phyloP scores from a whole-genome alignment of 2,888 invertebrate genomes.

The Trichacis sp. region DNA sequence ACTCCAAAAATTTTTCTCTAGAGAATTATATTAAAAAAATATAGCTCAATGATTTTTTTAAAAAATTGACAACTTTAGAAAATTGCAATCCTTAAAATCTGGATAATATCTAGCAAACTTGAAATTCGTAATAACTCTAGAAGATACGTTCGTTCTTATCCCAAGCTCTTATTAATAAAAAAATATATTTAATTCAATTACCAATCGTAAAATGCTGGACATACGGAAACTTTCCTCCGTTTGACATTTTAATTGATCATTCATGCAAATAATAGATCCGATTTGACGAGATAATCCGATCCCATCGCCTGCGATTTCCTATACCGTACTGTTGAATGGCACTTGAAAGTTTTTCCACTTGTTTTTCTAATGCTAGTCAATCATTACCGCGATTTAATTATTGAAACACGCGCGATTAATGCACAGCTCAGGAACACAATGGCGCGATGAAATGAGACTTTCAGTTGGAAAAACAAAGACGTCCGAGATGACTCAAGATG shows the following conservation, averaged over 20 bases:
- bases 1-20: too few relatives aligned
- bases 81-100: too few relatives aligned
- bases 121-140: too few relatives aligned
- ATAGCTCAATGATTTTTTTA: too few relatives aligned
- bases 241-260: constrained; percentile 14
- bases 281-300: constrained; percentile 7
- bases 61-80: too few relatives aligned
- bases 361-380: neutral
- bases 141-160: neutral
- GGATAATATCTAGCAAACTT: too few relatives aligned
- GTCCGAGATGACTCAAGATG: neutral
- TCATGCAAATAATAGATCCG: constrained; percentile 24
- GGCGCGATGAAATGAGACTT: too few relatives aligned
- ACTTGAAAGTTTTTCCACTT: constrained; percentile 6
- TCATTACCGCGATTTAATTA: neutral
- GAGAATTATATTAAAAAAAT: too few relatives aligned
- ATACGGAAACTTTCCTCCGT: constrained; percentile 28
- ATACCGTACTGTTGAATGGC: neutral
- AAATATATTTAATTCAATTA: neutral
- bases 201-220: too few relatives aligned
- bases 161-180: neutral
- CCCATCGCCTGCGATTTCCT: neutral
- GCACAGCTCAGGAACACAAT: too few relatives aligned
- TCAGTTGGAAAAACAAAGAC: too few relatives aligned
- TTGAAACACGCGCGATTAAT: neutral